phyloP scores from a whole-genome alignment of 2,797 vertebrate genomes.

The Sylvilagus floridanus region DNA sequence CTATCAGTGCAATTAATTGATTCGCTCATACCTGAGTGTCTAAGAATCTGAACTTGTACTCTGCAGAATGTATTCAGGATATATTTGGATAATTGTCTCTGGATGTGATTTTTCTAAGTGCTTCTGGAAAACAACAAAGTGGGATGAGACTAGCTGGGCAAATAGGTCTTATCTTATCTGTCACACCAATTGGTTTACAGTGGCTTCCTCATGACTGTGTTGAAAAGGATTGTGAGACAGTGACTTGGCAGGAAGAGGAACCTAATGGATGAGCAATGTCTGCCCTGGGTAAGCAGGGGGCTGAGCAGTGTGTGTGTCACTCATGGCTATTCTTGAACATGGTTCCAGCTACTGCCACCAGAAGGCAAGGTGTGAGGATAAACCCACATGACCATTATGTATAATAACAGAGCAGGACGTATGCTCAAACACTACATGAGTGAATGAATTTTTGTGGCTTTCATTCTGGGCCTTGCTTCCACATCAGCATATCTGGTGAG shows the following conservation, averaged over 20 bases:
- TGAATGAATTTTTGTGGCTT: not conserved
- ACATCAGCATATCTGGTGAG: not conserved
- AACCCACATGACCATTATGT: not conserved
- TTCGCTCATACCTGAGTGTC: not conserved
- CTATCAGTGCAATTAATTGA: not conserved
- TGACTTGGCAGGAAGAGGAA: not conserved
- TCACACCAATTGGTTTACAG: not conserved
- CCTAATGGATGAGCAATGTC: not conserved
- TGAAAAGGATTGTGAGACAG: not conserved
- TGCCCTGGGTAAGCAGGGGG: not conserved
- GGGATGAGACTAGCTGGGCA: not conserved
- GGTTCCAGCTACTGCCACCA: not conserved
- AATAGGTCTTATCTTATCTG: not conserved
- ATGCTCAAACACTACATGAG: not conserved
- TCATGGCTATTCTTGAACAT: not conserved
- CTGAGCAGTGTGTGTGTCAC: not conserved
- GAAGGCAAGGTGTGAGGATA: not conserved
- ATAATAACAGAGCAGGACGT: not conserved
- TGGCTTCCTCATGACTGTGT: not conserved
- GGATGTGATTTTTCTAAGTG: not conserved
- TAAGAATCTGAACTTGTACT: conserved; percentile 37
- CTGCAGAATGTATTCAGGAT: not conserved
- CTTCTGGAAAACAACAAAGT: conserved; percentile 16
- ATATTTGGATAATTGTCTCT: not conserved
- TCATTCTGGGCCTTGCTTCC: not conserved